phyloP scores from a whole-genome alignment of 2,797 vertebrate genomes.

The Artibeus lituratus region DNA sequence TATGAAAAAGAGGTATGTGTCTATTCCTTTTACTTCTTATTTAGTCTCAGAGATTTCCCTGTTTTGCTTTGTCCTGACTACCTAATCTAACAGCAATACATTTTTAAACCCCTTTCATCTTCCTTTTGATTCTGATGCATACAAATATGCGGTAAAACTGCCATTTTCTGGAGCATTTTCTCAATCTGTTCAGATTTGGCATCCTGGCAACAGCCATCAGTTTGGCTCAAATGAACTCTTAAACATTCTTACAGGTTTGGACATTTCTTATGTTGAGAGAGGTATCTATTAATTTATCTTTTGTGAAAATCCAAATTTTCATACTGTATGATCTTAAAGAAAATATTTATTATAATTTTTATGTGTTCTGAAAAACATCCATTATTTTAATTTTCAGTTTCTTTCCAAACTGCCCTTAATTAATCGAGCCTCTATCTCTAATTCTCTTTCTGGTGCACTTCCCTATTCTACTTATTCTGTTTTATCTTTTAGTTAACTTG shows the following conservation, averaged over 20 bases:
- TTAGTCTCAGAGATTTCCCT: not conserved
- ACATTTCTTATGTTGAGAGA: not conserved
- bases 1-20: not conserved
- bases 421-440: not conserved
- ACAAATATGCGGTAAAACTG: not conserved
- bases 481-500: not conserved
- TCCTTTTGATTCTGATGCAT: not conserved
- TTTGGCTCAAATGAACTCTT: not conserved
- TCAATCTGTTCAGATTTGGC: not conserved
- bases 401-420: not conserved
- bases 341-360: not conserved
- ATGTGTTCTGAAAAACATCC: not conserved
- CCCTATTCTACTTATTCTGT: not conserved
- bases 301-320: not conserved
- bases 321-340: not conserved
- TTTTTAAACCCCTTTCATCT: not conserved
- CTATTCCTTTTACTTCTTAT: not conserved
- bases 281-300: not conserved
- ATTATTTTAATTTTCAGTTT: not conserved
- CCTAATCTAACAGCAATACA: not conserved
- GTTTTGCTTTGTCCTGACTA: not conserved
- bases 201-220: not conserved
- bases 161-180: not conserved
- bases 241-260: not conserved
- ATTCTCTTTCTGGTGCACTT: not conserved